Evolutionary conservation across 2,888 invertebrate genomes (phyloP).

Genomic region (Lycia hirtaria): DNA sequence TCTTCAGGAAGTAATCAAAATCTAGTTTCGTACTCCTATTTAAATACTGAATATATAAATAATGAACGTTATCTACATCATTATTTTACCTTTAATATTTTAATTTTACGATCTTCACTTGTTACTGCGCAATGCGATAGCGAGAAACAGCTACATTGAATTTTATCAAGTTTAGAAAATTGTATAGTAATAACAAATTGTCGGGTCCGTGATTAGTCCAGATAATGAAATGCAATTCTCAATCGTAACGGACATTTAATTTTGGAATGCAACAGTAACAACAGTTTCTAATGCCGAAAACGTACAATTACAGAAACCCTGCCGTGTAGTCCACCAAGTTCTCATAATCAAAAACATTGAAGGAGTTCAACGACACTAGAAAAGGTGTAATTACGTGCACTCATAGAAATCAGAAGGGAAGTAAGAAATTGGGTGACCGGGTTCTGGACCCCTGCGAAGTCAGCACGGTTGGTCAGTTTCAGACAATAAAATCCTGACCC

Average conservation of each 20-base stretch:
- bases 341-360: conserved; percentile 68
- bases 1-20: background rate
- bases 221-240: conserved; percentile 15
- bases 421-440: conserved; percentile 79
- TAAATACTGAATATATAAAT: background rate
- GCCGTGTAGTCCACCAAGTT: conserved; percentile 73
- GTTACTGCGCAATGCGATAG: too few species aligned
- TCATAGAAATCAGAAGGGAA: conserved; percentile 64
- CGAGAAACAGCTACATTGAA: background rate
- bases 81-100: too few species aligned
- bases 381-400: conserved; percentile 77
- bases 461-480: conserved; percentile 80
- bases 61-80: background rate
- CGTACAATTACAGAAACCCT: conserved; percentile 65
- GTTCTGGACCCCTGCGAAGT: conserved; percentile 72
- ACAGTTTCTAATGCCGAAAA: conserved; percentile 59
- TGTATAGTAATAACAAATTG: background rate
- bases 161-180: background rate
- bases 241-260: conserved; percentile 36
- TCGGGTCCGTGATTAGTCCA: conserved; percentile 21
- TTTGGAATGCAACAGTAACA: conserved; percentile 53
- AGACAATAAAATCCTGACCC: conserved; percentile 75
- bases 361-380: conserved; percentile 75
- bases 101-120: too few species aligned
- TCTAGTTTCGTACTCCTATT: background rate